Evolutionary conservation across 2,888 invertebrate genomes (phyloP).

Genomic region (Torymus texanus): DNA sequence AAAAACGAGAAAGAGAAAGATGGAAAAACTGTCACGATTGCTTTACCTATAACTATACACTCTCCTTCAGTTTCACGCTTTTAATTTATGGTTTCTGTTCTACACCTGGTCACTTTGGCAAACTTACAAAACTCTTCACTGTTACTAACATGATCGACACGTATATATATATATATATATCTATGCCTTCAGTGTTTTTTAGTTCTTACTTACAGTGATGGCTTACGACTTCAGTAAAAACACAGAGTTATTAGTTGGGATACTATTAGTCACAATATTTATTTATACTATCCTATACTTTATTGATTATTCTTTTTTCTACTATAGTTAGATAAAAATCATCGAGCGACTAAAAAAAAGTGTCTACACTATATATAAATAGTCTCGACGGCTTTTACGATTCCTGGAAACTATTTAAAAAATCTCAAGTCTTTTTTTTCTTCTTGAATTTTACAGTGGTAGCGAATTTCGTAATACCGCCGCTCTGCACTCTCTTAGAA

Average conservation of each 20-base stretch:
- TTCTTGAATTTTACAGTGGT: conserved; percentile 62
- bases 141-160: conserved; percentile 27
- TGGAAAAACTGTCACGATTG: conserved; percentile 1
- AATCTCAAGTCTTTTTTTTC: background rate
- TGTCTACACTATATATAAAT: background rate
- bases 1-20: conserved; percentile 10
- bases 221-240: conserved; percentile 1
- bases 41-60: conserved; percentile 41
- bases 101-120: conserved; percentile 28
- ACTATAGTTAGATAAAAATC: background rate
- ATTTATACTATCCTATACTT: background rate
- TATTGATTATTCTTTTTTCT: conserved; percentile 6
- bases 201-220: conserved; percentile 16
- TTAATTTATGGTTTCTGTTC: conserved; percentile 27
- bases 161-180: background rate
- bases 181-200: conserved; percentile 34
- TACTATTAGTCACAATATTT: no score
- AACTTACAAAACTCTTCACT: conserved; percentile 6
- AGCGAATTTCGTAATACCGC: conserved; percentile 68
- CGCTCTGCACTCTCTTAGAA: conserved; percentile 69
- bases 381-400: background rate
- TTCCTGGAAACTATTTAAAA: background rate
- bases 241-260: background rate
- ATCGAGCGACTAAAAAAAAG: background rate
- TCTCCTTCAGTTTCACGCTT: conserved; percentile 47